Evolutionary conservation across 2,797 vertebrate genomes (phyloP).

Genomic region (Melanotaenia pygmaea): DNA sequence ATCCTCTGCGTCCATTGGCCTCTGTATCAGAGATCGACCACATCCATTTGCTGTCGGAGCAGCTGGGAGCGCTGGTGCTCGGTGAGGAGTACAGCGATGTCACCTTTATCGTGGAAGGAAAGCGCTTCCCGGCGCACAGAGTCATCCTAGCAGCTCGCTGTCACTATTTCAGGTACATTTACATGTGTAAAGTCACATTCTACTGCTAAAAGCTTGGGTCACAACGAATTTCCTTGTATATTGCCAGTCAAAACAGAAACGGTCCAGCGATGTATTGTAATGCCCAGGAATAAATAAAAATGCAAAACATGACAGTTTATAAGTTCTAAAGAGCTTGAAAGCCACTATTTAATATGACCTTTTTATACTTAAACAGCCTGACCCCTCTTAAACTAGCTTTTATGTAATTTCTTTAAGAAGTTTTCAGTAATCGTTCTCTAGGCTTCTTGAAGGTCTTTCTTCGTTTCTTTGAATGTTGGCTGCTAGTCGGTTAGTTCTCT

Average conservation of each 20-base stretch:
- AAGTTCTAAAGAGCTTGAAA: neutral
- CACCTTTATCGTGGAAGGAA: constrained; percentile 97
- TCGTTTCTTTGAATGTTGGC: neutral
- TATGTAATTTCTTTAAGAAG: no score
- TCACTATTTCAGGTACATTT: constrained; percentile 95
- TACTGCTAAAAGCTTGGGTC: neutral
- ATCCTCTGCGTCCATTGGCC: constrained; percentile 91
- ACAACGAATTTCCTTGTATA: neutral
- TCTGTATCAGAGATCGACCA: constrained; percentile 97
- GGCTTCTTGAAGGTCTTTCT: neutral
- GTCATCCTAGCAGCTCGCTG: constrained; percentile 97
- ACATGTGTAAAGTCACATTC: neutral
- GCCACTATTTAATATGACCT: neutral
- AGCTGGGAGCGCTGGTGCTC: constrained; percentile 92
- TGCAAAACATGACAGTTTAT: neutral
- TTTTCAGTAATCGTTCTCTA: no score
- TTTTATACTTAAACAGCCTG: neutral
- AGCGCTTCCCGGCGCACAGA: constrained; percentile 93
- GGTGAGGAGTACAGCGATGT: constrained; percentile 97
- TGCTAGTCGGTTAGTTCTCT: neutral
- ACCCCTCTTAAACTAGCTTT: no score
- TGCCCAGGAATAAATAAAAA: neutral
- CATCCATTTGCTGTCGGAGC: constrained; percentile 96
- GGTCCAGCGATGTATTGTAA: neutral
- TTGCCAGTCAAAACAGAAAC: neutral